Conservation (phyloP, 2,113 vertebrate species). For the Gambusia affinis region DNA sequence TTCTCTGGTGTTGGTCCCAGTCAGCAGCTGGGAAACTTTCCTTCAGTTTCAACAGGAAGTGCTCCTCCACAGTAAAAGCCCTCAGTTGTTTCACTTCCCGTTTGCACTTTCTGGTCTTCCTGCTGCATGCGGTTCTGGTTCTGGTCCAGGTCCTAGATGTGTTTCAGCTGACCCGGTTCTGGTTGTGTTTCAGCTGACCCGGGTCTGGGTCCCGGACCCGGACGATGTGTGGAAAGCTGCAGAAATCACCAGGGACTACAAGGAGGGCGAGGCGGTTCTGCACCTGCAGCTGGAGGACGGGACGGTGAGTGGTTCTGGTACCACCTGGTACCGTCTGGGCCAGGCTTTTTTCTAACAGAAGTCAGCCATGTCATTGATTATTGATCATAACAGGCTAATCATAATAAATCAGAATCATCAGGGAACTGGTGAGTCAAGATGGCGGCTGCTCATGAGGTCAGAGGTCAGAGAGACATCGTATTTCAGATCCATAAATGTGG, state of each 20-base stretch:
- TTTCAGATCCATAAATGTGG: too few species aligned
- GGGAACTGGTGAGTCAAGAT: too few species aligned
- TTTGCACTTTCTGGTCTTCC: too few species aligned
- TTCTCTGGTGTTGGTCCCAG: neutral
- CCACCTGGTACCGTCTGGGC: too few species aligned
- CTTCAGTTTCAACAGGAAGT: neutral
- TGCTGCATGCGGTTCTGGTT: too few species aligned
- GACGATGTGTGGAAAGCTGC: constrained; percentile 92
- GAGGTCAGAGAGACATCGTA: too few species aligned
- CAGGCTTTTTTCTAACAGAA: too few species aligned
- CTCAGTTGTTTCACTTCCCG: neutral
- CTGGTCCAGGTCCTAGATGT: neutral
- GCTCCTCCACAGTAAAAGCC: neutral
- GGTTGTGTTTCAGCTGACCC: constrained; percentile 81
- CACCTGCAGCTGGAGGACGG: constrained; percentile 93
- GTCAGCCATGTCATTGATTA: too few species aligned
- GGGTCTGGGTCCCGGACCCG: constrained; percentile 94
- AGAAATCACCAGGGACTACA: constrained; percentile 90
- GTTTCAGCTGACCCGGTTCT: neutral
- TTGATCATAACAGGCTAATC: too few species aligned
- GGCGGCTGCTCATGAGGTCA: too few species aligned
- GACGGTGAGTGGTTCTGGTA: constrained; percentile 74
- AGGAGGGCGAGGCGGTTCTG: constrained; percentile 86
- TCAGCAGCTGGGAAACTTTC: neutral
- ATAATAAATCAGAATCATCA: too few species aligned